Percentiles rank a stretch among this genome's conserved stretches.
Evolutionary conservation across 2,113 vertebrate species (phyloP).

Genomic region (Xenus cinereus): DNA sequence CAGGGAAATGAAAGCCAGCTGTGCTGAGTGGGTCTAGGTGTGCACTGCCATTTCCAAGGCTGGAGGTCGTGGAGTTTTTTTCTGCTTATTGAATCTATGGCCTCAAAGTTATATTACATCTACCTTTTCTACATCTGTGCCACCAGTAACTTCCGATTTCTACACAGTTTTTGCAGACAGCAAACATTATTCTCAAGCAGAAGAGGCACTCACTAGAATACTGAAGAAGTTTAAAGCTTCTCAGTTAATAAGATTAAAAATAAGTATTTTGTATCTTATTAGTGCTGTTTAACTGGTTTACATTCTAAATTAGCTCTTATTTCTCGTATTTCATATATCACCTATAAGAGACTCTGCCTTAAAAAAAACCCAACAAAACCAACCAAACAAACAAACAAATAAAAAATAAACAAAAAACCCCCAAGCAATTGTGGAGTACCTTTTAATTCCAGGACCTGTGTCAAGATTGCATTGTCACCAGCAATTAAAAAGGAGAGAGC

Average conservation of each 20-base stretch:
- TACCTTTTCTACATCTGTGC: not conserved
- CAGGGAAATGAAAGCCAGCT: not conserved
- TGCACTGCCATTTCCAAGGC: not conserved
- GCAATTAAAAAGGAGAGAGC: slow-evolving; percentile 90
- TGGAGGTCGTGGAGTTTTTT: not conserved
- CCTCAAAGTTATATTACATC: not conserved
- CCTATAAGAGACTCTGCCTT: not conserved
- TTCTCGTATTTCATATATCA: not conserved
- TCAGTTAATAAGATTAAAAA: not conserved
- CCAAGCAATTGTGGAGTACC: slow-evolving; percentile 72
- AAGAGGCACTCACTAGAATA: not conserved
- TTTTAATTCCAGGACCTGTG: slow-evolving; percentile 89
- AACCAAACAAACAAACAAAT: no score
- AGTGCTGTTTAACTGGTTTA: not conserved
- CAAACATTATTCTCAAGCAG: not conserved
- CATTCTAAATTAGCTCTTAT: not conserved
- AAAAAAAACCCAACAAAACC: not conserved
- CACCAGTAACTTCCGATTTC: not conserved
- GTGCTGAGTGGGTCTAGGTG: not conserved
- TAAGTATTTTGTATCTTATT: not conserved
- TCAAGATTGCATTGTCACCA: slow-evolving; percentile 81
- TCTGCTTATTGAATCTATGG: not conserved
- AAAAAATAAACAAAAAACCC: not conserved
- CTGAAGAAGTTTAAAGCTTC: not conserved
- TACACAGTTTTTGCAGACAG: not conserved